Evolutionary conservation across 2,888 invertebrate genomes (phyloP), one percentile per base, ranked within the genome.

Genomic region (Zaprionus bogoriensis): DNA sequence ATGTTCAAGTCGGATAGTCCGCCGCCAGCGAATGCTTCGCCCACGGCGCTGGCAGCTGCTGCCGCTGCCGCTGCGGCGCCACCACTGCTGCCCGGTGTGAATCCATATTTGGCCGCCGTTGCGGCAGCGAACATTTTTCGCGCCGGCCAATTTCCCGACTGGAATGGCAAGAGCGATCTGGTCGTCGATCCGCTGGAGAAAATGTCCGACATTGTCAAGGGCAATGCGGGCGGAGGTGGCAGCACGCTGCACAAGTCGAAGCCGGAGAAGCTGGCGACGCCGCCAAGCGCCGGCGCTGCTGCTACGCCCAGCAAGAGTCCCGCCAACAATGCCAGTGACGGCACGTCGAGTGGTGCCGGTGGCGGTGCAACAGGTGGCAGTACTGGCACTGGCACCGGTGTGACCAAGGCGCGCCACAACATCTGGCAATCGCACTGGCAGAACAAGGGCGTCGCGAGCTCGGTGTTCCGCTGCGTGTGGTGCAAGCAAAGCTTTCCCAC

Each of bases 361-460:
- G n/a, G n/a, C 48, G 46, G 28, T 14, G 50, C 12, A 1, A 19
- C n/a, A 0, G 39, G 19, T 0, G 53, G 69, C 1, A 86, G 85
- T 10, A 20, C 10, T 0, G 36, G 46, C 0, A 47, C 73, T 2
- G 87, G 82, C 2, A 12, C 12, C 6, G 85, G 88, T 0, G 89
- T 90, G 12, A 88, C 90, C 27, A 90, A 90, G 53, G 96, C 96
- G 27, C 92, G 96, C 10, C 96, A 96, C 89, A 96, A 96, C 72
- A 97, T 98, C 14, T 98, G 99, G 96, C 99, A 99, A 88, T 98
- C 98, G 2, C 98, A 99, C 89, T 99, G 99, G 99, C 92, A 98
- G 73, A 98, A 96, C 92, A 98, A 97, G 90, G 98, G 97, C 14
- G 97, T 98, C 1, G 98, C 98, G 28, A 96, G 97, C 90, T 98